Conservation (phyloP, 2,113 vertebrate species). For the Bubalus kerabau region DNA sequence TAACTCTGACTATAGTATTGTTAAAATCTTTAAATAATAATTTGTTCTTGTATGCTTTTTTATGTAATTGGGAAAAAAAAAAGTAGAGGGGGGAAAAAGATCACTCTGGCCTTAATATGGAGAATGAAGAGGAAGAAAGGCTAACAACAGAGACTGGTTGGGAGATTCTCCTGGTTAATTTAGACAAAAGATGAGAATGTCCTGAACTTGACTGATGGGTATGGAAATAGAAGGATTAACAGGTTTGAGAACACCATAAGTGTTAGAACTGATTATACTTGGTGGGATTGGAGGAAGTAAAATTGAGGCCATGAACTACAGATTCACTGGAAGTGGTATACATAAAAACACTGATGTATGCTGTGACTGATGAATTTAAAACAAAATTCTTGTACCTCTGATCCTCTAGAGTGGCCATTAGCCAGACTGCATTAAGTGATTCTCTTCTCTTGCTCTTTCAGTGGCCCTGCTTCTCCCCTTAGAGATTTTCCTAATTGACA, state of each 20-base stretch:
- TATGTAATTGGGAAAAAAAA: not conserved
- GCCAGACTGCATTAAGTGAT: not conserved
- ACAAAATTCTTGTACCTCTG: not conserved
- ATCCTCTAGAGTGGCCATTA: not conserved
- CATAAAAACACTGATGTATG: not conserved
- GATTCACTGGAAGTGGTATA: not conserved
- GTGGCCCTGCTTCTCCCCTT: not conserved
- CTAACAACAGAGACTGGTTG: not conserved
- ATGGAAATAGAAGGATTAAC: not conserved
- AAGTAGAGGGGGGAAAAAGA: not conserved
- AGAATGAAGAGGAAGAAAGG: not conserved
- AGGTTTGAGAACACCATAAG: not conserved
- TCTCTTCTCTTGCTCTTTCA: not conserved
- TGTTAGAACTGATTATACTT: not conserved
- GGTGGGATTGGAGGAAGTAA: not conserved
- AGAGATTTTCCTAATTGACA: not conserved
- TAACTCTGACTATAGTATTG: not conserved
- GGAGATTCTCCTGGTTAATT: constrained; percentile 10
- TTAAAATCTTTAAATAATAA: not conserved
- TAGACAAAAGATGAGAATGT: not conserved
- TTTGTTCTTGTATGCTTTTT: not conserved
- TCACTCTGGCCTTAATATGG: not conserved
- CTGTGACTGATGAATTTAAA: not conserved
- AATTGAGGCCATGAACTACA: not conserved
- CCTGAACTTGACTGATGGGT: not conserved